Evolutionary conservation across 2,888 invertebrate genomes (phyloP).

Genomic region (Encarsia formosa): DNA sequence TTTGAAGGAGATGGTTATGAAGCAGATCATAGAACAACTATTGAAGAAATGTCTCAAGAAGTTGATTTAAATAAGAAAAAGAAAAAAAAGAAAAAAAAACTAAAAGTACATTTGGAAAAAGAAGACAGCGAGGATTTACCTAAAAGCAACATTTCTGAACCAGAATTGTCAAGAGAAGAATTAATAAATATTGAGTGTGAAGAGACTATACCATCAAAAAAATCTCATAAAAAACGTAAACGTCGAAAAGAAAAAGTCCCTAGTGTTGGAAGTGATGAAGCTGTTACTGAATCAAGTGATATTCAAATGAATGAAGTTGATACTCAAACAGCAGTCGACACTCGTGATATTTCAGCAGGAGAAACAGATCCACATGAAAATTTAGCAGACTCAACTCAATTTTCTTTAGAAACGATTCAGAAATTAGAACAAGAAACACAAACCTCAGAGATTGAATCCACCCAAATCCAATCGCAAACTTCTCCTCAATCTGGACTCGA

Average conservation of each 20-base stretch:
- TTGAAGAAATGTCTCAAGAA: constrained; percentile 54
- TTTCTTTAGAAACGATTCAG: constrained; percentile 54
- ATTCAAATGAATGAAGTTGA: constrained; percentile 46
- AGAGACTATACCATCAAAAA: constrained; percentile 34
- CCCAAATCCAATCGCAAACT: constrained; percentile 56
- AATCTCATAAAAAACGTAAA: constrained; percentile 53
- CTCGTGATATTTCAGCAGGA: constrained; percentile 35
- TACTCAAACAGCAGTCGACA: constrained; percentile 38
- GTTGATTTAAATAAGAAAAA: constrained; percentile 49
- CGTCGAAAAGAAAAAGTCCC: constrained; percentile 45
- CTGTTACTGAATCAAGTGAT: constrained; percentile 37
- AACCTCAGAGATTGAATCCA: constrained; percentile 55
- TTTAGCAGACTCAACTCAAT: constrained; percentile 53
- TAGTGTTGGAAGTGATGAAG: constrained; percentile 27
- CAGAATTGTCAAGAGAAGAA: constrained; percentile 50
- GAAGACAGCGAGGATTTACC: constrained; percentile 54
- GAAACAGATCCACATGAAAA: constrained; percentile 29
- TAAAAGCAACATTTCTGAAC: constrained; percentile 43
- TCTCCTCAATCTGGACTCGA: constrained; percentile 58
- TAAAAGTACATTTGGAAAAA: constrained; percentile 55
- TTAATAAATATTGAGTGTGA: constrained; percentile 44
- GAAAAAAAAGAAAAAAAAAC: constrained; percentile 53
- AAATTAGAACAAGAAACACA: constrained; percentile 48
- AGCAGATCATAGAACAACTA: constrained; percentile 63
- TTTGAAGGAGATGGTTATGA: constrained; percentile 63